Conservation (phyloP, 1,140 invertebrate genomes). For the Drosophila dunni region DNA sequence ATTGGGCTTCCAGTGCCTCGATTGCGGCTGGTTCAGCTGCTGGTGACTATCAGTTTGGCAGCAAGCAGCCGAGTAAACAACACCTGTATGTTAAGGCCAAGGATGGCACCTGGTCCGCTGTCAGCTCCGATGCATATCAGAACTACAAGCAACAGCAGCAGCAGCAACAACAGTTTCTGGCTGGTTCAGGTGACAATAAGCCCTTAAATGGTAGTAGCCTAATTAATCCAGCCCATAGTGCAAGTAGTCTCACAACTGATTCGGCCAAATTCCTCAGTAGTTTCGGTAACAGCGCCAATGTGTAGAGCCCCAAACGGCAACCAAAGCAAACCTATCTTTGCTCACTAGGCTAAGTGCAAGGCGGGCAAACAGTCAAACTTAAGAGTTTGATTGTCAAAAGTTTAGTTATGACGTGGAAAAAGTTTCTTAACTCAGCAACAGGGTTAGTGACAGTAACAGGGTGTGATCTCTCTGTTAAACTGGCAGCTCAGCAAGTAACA, state of each 20-base stretch:
- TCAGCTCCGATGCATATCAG: conserved; percentile 82
- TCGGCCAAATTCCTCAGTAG: conserved; percentile 78
- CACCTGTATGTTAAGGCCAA: conserved; percentile 83
- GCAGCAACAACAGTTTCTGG: conserved; percentile 66
- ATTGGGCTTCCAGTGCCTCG: conserved; percentile 79
- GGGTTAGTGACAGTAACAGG: conserved; percentile 30
- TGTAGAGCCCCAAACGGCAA: conserved; percentile 43
- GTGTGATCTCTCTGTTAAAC: conserved; percentile 5
- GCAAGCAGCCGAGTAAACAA: conserved; percentile 78
- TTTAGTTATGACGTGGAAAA: conserved; percentile 1
- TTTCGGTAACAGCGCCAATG: conserved; percentile 75
- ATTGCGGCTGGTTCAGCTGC: conserved; percentile 74
- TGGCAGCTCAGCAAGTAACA: conserved; percentile 25
- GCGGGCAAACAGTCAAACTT: no score
- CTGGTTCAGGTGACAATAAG: conserved; percentile 70
- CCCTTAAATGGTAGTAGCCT: conserved; percentile 46
- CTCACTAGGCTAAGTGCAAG: conserved; percentile 54
- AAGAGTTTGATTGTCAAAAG: background rate
- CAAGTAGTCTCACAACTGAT: conserved; percentile 67
- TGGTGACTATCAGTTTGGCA: conserved; percentile 80
- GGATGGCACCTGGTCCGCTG: conserved; percentile 82
- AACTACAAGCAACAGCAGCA: conserved; percentile 71
- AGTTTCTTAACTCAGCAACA: conserved; percentile 3
- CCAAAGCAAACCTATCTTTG: conserved; percentile 36
- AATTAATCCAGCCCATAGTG: conserved; percentile 59